A percentile compares a stretch with the other conserved stretches of the same genome.
These are phyloP conservation scores for Enteromius afrohamiltoni DNA, from an alignment of 2,797 vertebrate genomes.

Conservation along the genomic window DNA sequence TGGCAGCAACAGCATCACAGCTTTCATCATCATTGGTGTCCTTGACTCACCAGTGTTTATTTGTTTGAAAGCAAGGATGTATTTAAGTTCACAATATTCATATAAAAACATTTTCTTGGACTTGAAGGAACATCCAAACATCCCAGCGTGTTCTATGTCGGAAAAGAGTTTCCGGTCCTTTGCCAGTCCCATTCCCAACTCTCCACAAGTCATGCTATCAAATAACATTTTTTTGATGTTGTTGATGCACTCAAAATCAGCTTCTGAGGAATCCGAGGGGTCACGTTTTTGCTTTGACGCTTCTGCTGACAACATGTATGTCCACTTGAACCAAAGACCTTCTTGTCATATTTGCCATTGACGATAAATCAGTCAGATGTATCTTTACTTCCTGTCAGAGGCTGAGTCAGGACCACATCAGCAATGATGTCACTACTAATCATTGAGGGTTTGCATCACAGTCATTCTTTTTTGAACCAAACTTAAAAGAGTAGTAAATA, in stretches of 20 bases:
- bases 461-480: not conserved
- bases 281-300: not conserved
- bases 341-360: not conserved
- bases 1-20: constrained; percentile 10
- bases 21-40: constrained; percentile 6
- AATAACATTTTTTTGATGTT: not conserved
- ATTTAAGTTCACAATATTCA: not conserved
- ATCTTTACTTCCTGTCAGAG: constrained; percentile 16
- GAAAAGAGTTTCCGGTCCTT: no score
- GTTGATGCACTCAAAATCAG: not conserved
- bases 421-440: constrained; percentile 9
- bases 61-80: not conserved
- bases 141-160: not conserved
- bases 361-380: not conserved
- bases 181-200: no score
- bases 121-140: not conserved
- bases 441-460: not conserved
- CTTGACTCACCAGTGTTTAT: not conserved
- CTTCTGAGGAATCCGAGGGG: not conserved
- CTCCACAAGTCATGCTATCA: not conserved
- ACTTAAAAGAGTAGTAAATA: not conserved
- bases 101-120: not conserved
- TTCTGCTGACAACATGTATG: not conserved
- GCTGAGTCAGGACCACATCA: constrained; percentile 19
- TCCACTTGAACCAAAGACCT: not conserved